Evolutionary conservation across 2,113 vertebrate species (phyloP).

Genomic region (Labrus mixtus): DNA sequence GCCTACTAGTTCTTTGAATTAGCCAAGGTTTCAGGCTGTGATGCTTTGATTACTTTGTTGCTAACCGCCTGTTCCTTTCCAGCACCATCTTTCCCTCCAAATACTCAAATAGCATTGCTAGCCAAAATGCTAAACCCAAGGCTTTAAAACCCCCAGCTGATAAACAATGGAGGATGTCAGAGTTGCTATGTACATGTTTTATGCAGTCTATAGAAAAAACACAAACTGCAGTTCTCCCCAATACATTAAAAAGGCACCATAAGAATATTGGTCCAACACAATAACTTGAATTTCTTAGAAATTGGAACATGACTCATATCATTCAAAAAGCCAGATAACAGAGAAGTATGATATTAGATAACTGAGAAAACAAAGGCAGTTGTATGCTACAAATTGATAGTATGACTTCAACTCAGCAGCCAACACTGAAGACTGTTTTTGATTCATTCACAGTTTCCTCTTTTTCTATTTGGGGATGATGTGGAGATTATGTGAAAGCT

Average conservation of each 20-base stretch:
- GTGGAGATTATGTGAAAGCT: conserved; percentile 76
- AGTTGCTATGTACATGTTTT: neutral
- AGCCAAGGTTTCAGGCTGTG: neutral
- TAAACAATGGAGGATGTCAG: neutral
- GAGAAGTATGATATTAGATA: conserved; percentile 1
- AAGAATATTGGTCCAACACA: too few species aligned
- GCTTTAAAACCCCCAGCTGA: neutral
- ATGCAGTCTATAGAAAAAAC: neutral
- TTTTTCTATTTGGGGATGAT: conserved; percentile 55
- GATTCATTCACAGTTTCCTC: conserved; percentile 47
- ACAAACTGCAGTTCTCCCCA: neutral
- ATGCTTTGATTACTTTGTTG: neutral
- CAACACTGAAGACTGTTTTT: conserved; percentile 13
- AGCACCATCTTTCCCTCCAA: neutral
- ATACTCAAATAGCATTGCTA: neutral
- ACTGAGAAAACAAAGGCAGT: conserved; percentile 15
- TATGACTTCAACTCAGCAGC: conserved; percentile 9
- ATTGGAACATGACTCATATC: conserved; percentile 41
- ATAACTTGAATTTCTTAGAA: neutral
- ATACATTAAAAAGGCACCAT: neutral
- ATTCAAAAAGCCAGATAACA: conserved; percentile 13
- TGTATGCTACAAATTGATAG: conserved; percentile 13
- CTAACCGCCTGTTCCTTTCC: neutral
- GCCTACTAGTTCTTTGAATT: too few species aligned
- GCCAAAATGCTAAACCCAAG: neutral